Evolutionary conservation across 2,888 invertebrate genomes (phyloP), one percentile per base, ranked within the genome.

Genomic region (Latrodectus hesperus): DNA sequence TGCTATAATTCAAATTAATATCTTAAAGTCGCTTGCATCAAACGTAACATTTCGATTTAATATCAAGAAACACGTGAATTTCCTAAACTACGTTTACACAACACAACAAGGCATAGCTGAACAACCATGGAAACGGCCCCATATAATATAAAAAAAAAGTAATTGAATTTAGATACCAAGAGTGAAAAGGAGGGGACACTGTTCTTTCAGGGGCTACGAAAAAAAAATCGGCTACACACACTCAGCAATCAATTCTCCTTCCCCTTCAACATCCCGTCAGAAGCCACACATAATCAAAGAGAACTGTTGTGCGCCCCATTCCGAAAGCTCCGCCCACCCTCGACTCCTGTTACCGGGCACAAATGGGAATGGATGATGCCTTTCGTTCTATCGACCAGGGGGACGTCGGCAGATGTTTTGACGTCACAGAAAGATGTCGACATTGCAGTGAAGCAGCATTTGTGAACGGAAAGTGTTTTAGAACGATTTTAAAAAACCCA

Each of bases 341-440:
- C 11, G 60, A 11, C 68, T 71, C 83, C 49, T 38, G 60, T 79
- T 79, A 60, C 74, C n/a, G 12, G 73, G 17, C 49, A 3, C 26
- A 53, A 68, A 49, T 55, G 72, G 14, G 72, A 17, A 17, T n/a
- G 16, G 38, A 60, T 26, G 60, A 11, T 26, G 68, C 55, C 9
- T 68, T 60, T 73, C 73, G 76, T 77, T 38, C n/a, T 71, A 84
- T 84, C 84, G 84, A 84, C 84, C 84, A 12, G 76, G 64, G 22
- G 49, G 16, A 51, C 14, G 16, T 52, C 51, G n/a, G 38, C 77
- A 77, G 65, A 51, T 84, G 84, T n/a, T 14, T 8, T 84, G 78
- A 84, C 84, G 78, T 77, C 73, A 65, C 22, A 60, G n/a, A 60
- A 60, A n/a, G 60, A 60, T n/a, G 60, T n/a, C 60, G n/a, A 60